phyloP scores from a whole-genome alignment of 2,888 invertebrate genomes.

The Machimus rusticus region DNA sequence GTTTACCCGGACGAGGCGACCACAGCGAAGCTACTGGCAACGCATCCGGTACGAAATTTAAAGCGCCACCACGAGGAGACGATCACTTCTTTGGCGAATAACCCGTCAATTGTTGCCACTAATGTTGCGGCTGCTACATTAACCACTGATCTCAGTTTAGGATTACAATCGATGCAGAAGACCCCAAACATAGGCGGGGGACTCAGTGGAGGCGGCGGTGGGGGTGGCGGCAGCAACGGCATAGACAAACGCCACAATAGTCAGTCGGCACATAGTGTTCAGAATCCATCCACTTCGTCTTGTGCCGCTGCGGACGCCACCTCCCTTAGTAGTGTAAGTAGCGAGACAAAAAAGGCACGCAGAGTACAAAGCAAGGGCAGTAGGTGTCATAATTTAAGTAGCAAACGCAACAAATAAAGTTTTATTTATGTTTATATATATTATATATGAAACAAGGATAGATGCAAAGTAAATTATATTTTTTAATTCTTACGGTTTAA shows the following conservation, averaged over 20 bases:
- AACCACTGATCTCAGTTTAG: constrained; percentile 28
- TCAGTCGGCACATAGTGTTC: background rate
- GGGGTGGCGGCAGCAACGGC: background rate
- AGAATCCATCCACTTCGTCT: constrained; percentile 41
- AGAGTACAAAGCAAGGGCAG: constrained; percentile 63
- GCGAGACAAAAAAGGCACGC: constrained; percentile 62
- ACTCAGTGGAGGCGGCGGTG: background rate
- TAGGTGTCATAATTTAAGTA: constrained; percentile 61
- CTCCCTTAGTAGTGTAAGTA: constrained; percentile 49
- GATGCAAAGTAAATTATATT: constrained; percentile 39
- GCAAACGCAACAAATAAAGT: constrained; percentile 57
- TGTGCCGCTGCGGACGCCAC: constrained; percentile 37
- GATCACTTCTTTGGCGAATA: background rate
- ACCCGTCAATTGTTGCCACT: background rate
- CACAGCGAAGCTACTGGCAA: constrained; percentile 59
- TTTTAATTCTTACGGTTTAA: constrained; percentile 35
- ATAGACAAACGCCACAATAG: constrained; percentile 4
- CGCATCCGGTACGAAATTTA: constrained; percentile 56
- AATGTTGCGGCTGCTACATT: constrained; percentile 5
- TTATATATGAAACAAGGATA: constrained; percentile 28
- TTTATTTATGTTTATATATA: constrained; percentile 41
- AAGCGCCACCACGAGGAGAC: constrained; percentile 54
- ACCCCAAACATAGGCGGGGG: background rate
- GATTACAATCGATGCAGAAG: background rate
- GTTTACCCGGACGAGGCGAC: constrained; percentile 59